These are phyloP conservation scores for Nestor notabilis DNA, from an alignment of 2,113 vertebrate genomes.

Conservation along the genomic window DNA sequence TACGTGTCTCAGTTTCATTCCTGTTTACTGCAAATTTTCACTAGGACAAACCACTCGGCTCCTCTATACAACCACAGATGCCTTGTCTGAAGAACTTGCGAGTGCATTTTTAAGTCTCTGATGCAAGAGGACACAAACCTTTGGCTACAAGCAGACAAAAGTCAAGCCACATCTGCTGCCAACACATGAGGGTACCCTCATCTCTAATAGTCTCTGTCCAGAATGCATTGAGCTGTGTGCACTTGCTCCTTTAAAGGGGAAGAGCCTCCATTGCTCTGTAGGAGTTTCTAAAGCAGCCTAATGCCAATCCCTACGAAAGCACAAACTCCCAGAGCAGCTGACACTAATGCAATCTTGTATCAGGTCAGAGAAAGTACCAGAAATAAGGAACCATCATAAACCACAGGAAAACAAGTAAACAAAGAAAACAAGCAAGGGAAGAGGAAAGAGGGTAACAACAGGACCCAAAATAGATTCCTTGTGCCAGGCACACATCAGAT, in stretches of 20 bases:
- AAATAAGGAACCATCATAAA: slow-evolving; percentile 7
- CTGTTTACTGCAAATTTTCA: background rate
- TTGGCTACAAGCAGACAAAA: background rate
- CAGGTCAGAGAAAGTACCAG: background rate
- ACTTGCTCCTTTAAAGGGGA: background rate
- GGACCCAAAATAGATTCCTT: slow-evolving; percentile 1
- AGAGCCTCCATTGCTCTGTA: background rate
- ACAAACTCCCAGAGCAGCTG: background rate
- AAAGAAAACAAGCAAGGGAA: background rate
- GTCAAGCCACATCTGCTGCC: background rate
- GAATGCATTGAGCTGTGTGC: fast-evolving
- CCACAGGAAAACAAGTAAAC: slow-evolving; percentile 19
- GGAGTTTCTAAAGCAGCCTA: background rate
- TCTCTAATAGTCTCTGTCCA: background rate
- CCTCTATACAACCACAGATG: background rate
- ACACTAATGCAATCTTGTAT: background rate
- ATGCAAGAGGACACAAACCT: background rate
- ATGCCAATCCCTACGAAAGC: background rate
- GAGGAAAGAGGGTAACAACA: background rate
- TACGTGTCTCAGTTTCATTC: background rate
- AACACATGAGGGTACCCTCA: background rate
- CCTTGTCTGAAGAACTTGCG: background rate
- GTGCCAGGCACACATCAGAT: background rate
- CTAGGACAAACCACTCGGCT: background rate
- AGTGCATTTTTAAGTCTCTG: background rate